Evolutionary conservation across 2,797 vertebrate genomes (phyloP), one percentile per base, ranked within the genome.

Genomic region (Coranthus polyacanthus): DNA sequence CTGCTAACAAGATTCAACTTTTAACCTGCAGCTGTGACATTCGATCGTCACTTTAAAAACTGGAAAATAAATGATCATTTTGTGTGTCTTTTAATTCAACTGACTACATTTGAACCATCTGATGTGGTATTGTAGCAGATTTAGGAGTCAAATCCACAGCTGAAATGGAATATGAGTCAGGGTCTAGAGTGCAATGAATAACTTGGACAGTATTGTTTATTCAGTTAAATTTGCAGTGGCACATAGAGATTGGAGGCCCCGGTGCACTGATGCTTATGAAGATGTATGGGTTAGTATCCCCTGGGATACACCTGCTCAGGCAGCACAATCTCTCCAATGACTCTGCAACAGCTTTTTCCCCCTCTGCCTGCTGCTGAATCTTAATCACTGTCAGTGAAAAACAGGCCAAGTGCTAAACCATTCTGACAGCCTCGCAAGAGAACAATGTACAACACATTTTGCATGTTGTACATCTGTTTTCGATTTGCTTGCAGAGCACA

Each of bases 401-500:
- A 16, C 20, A 57, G 51, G 26, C 46, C 61, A 52, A 36, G 29
- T 45, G 38, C 58, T 52, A 46, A 73, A 42, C 45, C 12, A 17
- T 55, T 47, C 38, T 67, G 65, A 76, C 68, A 63, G 63, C 47
- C 50, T 54, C 69, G 72, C 63, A 54, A 20, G 47, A 75, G 62
- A 73, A 68, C 54, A 66, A 56, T 54, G 37, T 63, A 21, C 10
- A 47, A 6, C 6, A 41, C 22, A 50, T 71, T 61, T 46, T 53
- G 29, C 37, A 66, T 56, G 50, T n/a, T 53, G 39, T 43, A 51
- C 22, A 39, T 12, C 18, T 57, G 18, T 41, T 61, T 73, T 64
- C 49, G 56, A 88, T 71, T 64, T 68, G 46, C 43, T 55, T 49
- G 67, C 68, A 38, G n/a, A 21, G 51, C 43, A 12, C 5, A 29